Evolutionary conservation across 37 sponge, comb jelly and placozoan genomes (phyloP).

Genomic region (Crambe crambe): DNA sequence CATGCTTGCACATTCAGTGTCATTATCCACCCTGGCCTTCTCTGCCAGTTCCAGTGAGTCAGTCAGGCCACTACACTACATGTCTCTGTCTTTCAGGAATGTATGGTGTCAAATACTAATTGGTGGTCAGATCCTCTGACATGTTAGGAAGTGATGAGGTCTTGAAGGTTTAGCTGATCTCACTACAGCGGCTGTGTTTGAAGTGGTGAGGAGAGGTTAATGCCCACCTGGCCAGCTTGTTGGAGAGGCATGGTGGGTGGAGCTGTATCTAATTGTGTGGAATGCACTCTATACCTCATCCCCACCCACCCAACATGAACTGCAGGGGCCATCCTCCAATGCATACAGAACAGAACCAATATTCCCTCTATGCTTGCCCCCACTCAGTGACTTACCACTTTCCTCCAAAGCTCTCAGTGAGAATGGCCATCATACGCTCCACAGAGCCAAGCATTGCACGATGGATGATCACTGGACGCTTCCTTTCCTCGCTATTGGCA

Average conservation of each 20-base stretch:
- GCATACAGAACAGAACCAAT: not conserved
- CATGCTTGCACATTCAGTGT: no score
- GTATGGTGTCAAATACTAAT: not conserved
- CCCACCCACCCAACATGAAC: not conserved
- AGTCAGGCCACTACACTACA: no score
- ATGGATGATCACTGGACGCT: constrained; percentile 96
- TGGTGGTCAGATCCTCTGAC: not conserved
- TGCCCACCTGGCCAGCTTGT: not conserved
- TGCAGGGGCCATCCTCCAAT: not conserved
- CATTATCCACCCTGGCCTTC: no score
- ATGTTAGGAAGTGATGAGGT: no score
- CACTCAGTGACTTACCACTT: constrained; percentile 78
- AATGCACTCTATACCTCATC: not conserved
- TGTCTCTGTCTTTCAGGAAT: not conserved
- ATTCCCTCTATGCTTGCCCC: not conserved
- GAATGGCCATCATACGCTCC: constrained; percentile 94
- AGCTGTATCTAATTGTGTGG: not conserved
- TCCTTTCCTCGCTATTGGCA: constrained; percentile 55
- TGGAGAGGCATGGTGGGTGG: not conserved
- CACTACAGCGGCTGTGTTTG: no score
- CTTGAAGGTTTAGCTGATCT: no score
- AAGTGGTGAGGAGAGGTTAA: not conserved
- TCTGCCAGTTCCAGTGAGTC: no score
- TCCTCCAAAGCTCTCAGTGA: constrained; percentile 95
- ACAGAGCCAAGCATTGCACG: constrained; percentile 97